Conservation (phyloP, 2,888 invertebrate species). For the Trichogramma evanescens region DNA sequence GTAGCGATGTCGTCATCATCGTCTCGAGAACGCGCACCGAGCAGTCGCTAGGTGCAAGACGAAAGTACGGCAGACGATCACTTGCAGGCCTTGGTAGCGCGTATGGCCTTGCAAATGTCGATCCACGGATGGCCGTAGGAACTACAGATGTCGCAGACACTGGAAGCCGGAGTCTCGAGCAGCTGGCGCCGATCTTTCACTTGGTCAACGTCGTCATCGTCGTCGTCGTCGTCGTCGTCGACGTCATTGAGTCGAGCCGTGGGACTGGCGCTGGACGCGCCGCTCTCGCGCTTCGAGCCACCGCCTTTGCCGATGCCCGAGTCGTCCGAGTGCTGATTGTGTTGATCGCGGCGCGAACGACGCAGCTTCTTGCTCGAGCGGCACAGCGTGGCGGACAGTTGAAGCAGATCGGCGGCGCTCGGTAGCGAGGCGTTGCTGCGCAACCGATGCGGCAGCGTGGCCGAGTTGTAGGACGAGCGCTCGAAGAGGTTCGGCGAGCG, state of each 20-base stretch:
- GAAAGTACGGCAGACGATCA: conserved; percentile 17
- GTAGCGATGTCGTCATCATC: too few relatives aligned
- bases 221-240: conserved; percentile 6
- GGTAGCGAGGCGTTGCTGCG: conserved; percentile 39
- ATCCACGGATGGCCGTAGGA: conserved; percentile 53
- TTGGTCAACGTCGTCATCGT: not conserved
- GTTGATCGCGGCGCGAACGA: conserved; percentile 3
- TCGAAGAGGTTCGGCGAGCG: conserved; percentile 7
- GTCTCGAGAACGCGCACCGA: too few relatives aligned
- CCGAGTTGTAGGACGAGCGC: conserved; percentile 39
- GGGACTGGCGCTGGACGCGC: conserved; percentile 12
- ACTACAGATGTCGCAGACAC: conserved; percentile 49
- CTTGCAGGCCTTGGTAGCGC: conserved; percentile 46
- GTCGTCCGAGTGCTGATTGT: not conserved
- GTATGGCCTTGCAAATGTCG: conserved; percentile 51
- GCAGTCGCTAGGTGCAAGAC: too few relatives aligned
- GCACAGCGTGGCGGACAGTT: conserved; percentile 33
- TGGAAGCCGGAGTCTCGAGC: conserved; percentile 33
- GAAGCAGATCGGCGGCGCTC: conserved; percentile 52
- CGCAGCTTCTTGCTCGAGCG: conserved; percentile 9
- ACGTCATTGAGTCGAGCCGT: not conserved
- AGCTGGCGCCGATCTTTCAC: conserved; percentile 28
- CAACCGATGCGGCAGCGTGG: conserved; percentile 40
- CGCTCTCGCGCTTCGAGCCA: conserved; percentile 12
- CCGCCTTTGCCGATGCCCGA: not conserved